Evolutionary conservation across 2,888 invertebrate species (phyloP).

Genomic region (Adelphocoris suturalis): DNA sequence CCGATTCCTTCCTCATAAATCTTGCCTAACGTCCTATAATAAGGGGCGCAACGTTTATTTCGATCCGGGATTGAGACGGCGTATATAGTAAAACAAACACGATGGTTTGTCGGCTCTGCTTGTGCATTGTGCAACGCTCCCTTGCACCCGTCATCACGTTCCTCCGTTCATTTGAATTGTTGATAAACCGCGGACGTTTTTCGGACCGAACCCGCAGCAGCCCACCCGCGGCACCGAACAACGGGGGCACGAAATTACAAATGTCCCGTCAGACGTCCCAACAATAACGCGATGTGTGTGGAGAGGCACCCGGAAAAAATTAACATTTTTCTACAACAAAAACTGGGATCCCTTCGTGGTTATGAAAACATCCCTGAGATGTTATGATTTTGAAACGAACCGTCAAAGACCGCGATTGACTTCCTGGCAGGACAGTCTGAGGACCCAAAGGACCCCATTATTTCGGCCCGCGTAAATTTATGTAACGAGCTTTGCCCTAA

Average conservation of each 20-base stretch:
- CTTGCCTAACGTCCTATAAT: too few species aligned
- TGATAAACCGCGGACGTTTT: conserved; percentile 24
- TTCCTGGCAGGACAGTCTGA: background rate
- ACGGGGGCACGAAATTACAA: conserved; percentile 41
- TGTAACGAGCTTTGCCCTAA: conserved; percentile 8
- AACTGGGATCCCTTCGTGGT: background rate
- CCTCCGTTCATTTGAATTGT: conserved; percentile 50
- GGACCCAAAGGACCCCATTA: background rate
- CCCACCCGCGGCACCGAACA: background rate
- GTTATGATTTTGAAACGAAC: conserved; percentile 38
- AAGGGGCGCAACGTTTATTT: too few species aligned
- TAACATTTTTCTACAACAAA: conserved; percentile 25
- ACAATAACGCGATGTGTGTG: background rate
- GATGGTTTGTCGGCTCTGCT: too few species aligned
- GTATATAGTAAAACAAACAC: too few species aligned
- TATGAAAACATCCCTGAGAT: conserved; percentile 22
- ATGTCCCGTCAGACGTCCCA: background rate
- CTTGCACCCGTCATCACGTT: background rate
- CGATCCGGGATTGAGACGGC: too few species aligned
- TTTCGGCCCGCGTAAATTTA: conserved; percentile 28
- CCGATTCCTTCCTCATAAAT: too few species aligned
- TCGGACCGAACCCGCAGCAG: background rate
- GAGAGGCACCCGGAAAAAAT: background rate
- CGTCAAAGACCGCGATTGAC: conserved; percentile 45
- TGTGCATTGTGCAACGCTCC: too few species aligned